Evolutionary conservation across 23 tunicate genomes (phyloP), one percentile per base, ranked within the genome.

Genomic region (Aplidium turbinatum): DNA sequence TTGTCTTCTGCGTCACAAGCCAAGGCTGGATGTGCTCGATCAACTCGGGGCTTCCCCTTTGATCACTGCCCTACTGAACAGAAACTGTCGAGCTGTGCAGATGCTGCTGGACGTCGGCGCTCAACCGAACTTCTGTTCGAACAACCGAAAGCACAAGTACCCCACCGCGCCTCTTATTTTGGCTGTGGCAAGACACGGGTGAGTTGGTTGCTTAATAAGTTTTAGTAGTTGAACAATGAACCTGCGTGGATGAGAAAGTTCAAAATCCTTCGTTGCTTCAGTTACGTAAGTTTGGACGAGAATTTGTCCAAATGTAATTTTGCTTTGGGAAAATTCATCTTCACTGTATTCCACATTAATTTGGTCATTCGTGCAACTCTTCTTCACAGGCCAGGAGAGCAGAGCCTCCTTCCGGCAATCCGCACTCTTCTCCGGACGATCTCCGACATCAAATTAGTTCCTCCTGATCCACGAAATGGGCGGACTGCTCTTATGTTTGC

Each of bases 141-240:
- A 79, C 68, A 79, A 83, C 63, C 77, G 75, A 56, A 83, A 83
- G 3, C 92, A 88, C 46, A 78, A 83, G 33, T 89, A 83, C 61
- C 95, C 90, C 0, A 46, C 81, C 62, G 96, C 99, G 1, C 99
- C 99, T 2, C 71, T 95, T 4, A 83, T 88, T 9, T 86, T 95
- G n/a, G 99, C 99, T 13, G 87, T 87, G 19, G 79, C 87, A 1
- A 73, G 87, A 40, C 99, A 95, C 33, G 99, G 99, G 97, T 91
- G 61, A 57, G 65, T 28, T 61, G n/a, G n/a, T n/a, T n/a, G n/a
- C n/a, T n/a, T n/a, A n/a, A n/a, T n/a, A n/a, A n/a, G n/a, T n/a
- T n/a, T n/a, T n/a, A n/a, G n/a, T n/a, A n/a, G n/a, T n/a, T n/a
- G n/a, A n/a, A n/a, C n/a, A n/a, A n/a, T n/a, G n/a, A n/a, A n/a